Conservation (phyloP, 23 tunicate species). For the Styela plicata region DNA sequence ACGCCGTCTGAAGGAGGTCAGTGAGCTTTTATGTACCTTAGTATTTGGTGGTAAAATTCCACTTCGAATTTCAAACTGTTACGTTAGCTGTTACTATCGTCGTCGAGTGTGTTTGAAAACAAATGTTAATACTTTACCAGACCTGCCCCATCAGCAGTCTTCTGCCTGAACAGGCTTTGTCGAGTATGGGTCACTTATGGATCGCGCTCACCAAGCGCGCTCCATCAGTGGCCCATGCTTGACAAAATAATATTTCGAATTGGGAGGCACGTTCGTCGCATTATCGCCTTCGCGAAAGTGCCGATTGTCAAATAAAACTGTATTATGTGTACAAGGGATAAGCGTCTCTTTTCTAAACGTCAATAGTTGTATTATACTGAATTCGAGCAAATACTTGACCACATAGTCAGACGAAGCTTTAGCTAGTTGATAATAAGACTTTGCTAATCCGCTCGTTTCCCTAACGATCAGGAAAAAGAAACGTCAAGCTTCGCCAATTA, state of each 20-base stretch:
- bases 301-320: neutral
- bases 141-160: too few species aligned
- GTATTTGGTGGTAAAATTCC: neutral
- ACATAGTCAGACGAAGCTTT: neutral
- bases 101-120: neutral
- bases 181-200: too few species aligned
- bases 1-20: neutral
- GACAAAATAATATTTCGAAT: neutral
- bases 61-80: neutral
- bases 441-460: neutral
- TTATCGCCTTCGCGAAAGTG: neutral
- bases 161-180: too few species aligned
- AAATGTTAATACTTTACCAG: too few species aligned
- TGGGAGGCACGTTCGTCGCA: neutral
- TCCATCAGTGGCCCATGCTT: too few species aligned
- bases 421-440: neutral
- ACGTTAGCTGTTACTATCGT: neutral
- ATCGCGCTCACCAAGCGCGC: too few species aligned
- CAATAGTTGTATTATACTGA: neutral
- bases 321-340: neutral
- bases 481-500: neutral
- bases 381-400: neutral
- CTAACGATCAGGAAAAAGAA: neutral
- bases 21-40: neutral
- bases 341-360: neutral